Conservation (phyloP, 1,140 invertebrate species). For the Drepana arcuata region DNA sequence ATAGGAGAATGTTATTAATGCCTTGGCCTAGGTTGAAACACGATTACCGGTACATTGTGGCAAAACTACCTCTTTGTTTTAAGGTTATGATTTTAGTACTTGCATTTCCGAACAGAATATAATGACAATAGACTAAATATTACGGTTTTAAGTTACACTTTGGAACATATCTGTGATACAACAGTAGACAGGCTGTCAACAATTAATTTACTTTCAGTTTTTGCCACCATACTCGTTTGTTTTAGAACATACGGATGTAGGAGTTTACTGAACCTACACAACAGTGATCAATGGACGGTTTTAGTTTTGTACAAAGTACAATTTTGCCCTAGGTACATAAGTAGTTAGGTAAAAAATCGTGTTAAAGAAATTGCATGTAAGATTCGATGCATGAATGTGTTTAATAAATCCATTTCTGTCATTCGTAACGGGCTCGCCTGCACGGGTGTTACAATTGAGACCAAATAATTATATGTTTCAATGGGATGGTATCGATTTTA, state of each 20-base stretch:
- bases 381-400: constrained; percentile 55
- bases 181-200: constrained; percentile 50
- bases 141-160: constrained; percentile 53
- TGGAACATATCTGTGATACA: constrained; percentile 67
- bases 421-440: constrained; percentile 50
- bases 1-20: constrained; percentile 67
- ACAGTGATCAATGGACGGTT: constrained; percentile 45
- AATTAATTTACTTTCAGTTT: constrained; percentile 35
- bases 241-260: constrained; percentile 25
- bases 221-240: constrained; percentile 44
- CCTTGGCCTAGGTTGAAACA: constrained; percentile 63
- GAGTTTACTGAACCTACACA: constrained; percentile 47
- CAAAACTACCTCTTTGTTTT: constrained; percentile 39
- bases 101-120: constrained; percentile 31
- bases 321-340: constrained; percentile 65
- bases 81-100: constrained; percentile 17
- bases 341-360: constrained; percentile 65
- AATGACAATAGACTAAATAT: constrained; percentile 46
- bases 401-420: constrained; percentile 38
- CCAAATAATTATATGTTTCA: constrained; percentile 70
- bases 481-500: constrained; percentile 69
- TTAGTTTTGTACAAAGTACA: constrained; percentile 69
- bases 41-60: constrained; percentile 41
- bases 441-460: constrained; percentile 66
- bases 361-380: constrained; percentile 57